Conservation (phyloP, 2,113 vertebrate species). For the Gracilinanus agilis region DNA sequence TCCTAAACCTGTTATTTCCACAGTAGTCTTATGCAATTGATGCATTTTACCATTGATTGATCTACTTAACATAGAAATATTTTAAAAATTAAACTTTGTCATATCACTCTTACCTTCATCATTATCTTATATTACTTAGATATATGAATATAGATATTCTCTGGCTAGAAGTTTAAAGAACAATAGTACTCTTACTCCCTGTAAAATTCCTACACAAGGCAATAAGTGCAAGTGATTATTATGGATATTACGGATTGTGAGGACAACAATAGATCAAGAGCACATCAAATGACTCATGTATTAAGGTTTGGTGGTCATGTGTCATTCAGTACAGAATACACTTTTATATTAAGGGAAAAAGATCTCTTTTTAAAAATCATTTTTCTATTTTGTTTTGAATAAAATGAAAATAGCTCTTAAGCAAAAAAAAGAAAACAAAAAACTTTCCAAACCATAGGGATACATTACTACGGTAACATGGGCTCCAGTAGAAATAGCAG, state of each 20-base stretch:
- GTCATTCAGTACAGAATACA: neutral
- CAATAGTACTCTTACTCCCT: neutral
- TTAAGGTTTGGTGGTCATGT: neutral
- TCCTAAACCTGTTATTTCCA: neutral
- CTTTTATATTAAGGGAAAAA: neutral
- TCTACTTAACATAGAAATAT: neutral
- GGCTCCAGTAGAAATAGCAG: conserved; percentile 70
- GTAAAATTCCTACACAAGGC: neutral
- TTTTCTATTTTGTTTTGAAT: conserved; percentile 66
- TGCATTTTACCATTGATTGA: neutral
- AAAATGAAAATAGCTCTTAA: conserved; percentile 59
- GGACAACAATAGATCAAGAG: neutral
- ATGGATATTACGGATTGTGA: neutral
- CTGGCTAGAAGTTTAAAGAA: neutral
- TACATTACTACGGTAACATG: conserved; percentile 79
- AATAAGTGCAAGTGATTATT: neutral
- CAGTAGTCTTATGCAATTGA: neutral
- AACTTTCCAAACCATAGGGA: conserved; percentile 66
- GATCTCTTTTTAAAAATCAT: conserved; percentile 37
- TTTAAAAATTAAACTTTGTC: neutral
- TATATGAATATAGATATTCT: neutral
- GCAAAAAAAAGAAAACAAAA: conserved; percentile 64
- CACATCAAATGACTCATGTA: neutral
- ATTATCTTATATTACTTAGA: neutral
- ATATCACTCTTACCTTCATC: neutral